A percentile compares a stretch with the other conserved stretches of the same genome.
Conservation (phyloP, 2,797 vertebrate species). For the Euphonia xanthogaster region DNA sequence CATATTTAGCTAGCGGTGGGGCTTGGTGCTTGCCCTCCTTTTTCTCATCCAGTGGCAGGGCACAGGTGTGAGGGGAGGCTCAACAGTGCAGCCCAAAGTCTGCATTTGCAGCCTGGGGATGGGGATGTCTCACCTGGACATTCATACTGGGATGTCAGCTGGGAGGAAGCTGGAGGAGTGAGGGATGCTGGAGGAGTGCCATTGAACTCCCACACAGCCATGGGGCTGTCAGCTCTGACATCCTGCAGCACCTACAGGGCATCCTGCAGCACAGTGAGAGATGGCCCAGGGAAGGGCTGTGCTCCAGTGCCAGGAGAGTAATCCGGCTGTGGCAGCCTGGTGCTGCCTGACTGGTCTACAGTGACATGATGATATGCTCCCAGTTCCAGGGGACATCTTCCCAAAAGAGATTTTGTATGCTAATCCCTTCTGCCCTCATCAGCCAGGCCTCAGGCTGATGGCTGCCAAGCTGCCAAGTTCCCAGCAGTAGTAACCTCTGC, state of each 20-base stretch:
- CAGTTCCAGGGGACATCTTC: neutral
- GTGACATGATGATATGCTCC: neutral
- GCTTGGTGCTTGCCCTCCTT: neutral
- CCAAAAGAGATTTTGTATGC: neutral
- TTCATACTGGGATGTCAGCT: neutral
- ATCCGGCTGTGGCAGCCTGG: neutral
- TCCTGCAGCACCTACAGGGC: neutral
- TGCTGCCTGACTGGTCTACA: neutral
- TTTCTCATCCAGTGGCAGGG: neutral
- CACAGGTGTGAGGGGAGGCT: rapidly evolving
- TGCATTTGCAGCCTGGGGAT: neutral
- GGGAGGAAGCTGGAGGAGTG: neutral
- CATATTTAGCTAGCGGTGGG: neutral
- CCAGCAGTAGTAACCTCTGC: neutral
- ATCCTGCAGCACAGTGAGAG: neutral
- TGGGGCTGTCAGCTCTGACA: neutral
- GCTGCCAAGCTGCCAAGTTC: neutral
- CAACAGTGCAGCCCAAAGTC: neutral
- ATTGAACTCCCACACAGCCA: rapidly evolving
- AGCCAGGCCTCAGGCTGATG: neutral
- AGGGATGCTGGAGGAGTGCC: neutral
- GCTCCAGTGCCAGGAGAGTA: neutral
- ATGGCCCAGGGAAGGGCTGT: neutral
- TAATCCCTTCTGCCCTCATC: neutral
- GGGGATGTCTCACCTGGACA: neutral